Evolutionary conservation across 30 jellyfish, hydroid and myxozoan species (phyloP).

Genomic region (Aurelia sp.): DNA sequence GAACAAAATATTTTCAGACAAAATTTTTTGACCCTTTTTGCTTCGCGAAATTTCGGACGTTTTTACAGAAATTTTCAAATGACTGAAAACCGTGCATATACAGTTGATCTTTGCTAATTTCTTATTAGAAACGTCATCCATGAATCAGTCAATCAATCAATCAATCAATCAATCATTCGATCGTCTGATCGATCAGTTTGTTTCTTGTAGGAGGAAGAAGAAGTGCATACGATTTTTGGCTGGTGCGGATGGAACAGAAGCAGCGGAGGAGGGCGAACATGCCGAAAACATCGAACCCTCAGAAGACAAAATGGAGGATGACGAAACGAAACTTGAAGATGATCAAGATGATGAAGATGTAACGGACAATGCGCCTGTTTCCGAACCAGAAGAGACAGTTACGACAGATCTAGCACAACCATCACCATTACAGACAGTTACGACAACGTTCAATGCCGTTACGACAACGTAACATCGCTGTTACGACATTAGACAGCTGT

Average conservation of each 20-base stretch:
- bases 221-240: slow-evolving; percentile 95
- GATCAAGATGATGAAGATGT: slow-evolving; percentile 56
- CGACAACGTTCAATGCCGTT: slow-evolving; percentile 3
- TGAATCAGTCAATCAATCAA: too few species aligned
- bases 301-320: slow-evolving; percentile 49
- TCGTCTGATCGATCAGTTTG: too few species aligned
- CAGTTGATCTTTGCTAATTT: too few species aligned
- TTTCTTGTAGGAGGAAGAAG: slow-evolving; percentile 93
- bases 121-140: too few species aligned
- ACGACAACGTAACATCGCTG: slow-evolving; percentile 45
- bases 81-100: too few species aligned
- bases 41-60: too few species aligned
- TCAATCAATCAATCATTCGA: too few species aligned
- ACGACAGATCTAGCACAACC: slow-evolving; percentile 31
- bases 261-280: slow-evolving; percentile 83
- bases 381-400: slow-evolving; percentile 53
- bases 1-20: too few species aligned
- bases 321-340: slow-evolving; percentile 36
- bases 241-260: slow-evolving; percentile 97
- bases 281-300: slow-evolving; percentile 58
- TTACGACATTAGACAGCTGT: slow-evolving; percentile 5
- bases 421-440: slow-evolving; percentile 26
- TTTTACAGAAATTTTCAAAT: too few species aligned
- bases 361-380: slow-evolving; percentile 45
- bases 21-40: too few species aligned